A percentile compares a stretch with the other conserved stretches of the same genome.
Evolutionary conservation across 2,113 vertebrate species (phyloP).

Genomic region (Tinamus guttatus): DNA sequence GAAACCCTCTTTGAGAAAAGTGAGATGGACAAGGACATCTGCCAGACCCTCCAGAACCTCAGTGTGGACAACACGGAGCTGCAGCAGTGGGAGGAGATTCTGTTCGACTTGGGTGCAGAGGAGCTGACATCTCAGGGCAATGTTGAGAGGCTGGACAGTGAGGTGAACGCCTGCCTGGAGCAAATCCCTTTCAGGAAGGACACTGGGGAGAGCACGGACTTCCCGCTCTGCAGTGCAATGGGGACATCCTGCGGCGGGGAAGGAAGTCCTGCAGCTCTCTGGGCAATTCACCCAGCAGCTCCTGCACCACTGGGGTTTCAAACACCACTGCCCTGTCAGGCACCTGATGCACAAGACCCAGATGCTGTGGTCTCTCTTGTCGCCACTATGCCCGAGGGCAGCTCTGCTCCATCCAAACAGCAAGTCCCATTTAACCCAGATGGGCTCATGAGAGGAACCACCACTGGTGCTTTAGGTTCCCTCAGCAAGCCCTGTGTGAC

Average conservation of each 20-base stretch:
- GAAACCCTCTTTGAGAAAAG: constrained; percentile 68
- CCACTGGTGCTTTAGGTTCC: neutral
- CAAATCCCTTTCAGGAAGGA: constrained; percentile 26
- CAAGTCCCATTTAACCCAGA: neutral
- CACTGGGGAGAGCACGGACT: neutral
- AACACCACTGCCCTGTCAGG: constrained; percentile 48
- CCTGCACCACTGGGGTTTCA: neutral
- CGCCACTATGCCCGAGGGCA: accelerated
- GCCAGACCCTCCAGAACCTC: constrained; percentile 36
- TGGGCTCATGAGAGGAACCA: accelerated
- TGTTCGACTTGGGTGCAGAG: constrained; percentile 61
- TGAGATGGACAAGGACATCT: neutral
- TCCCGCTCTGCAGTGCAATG: neutral
- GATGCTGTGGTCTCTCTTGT: neutral
- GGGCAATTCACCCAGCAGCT: neutral
- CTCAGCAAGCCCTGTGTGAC: neutral
- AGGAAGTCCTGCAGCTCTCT: neutral
- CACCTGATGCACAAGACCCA: neutral
- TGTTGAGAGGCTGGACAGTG: constrained; percentile 35
- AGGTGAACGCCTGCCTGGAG: constrained; percentile 67
- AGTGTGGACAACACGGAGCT: neutral
- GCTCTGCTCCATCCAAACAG: neutral
- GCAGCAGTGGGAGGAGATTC: constrained; percentile 71
- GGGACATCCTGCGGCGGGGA: neutral
- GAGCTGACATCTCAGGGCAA: neutral